These are phyloP conservation scores for Sceloporus undulatus DNA, from an alignment of 2,113 vertebrate genomes.

Conservation along the genomic window DNA sequence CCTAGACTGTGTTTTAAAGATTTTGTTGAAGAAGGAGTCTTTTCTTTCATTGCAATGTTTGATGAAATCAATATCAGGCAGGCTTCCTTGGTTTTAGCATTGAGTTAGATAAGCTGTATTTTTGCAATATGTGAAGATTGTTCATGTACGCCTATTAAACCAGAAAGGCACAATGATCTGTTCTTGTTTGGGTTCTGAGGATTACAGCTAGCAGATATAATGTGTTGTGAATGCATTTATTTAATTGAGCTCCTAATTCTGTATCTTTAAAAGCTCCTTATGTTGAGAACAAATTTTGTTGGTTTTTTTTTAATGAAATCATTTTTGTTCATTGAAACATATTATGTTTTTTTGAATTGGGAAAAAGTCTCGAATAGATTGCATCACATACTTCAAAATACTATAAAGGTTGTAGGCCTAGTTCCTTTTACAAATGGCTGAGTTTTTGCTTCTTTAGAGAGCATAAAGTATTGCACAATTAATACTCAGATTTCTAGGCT, in stretches of 20 bases:
- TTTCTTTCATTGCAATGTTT: constrained; percentile 15
- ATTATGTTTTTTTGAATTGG: constrained; percentile 45
- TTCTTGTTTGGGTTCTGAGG: constrained; percentile 37
- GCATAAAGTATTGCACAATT: not conserved
- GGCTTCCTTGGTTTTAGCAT: constrained; percentile 24
- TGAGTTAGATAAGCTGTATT: constrained; percentile 32
- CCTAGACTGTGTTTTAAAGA: not conserved
- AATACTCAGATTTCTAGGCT: not conserved
- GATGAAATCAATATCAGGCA: constrained; percentile 27
- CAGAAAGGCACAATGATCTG: constrained; percentile 42
- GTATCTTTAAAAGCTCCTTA: constrained; percentile 54
- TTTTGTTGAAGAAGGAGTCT: constrained; percentile 41
- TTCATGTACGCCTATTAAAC: constrained; percentile 35
- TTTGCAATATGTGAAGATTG: constrained; percentile 16
- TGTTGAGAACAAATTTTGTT: constrained; percentile 49
- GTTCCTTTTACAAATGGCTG: constrained; percentile 16
- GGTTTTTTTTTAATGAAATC: constrained; percentile 35
- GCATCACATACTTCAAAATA: constrained; percentile 48
- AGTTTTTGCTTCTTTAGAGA: not conserved
- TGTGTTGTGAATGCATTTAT: constrained; percentile 26
- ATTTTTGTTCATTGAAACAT: constrained; percentile 63
- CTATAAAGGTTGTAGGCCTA: constrained; percentile 38
- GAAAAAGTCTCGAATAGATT: constrained; percentile 47
- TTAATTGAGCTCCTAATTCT: constrained; percentile 60
- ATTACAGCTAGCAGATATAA: constrained; percentile 30